Base-by-base conservation (phyloP, 2,888 invertebrate species). In the Drosophila mimica region DNA sequence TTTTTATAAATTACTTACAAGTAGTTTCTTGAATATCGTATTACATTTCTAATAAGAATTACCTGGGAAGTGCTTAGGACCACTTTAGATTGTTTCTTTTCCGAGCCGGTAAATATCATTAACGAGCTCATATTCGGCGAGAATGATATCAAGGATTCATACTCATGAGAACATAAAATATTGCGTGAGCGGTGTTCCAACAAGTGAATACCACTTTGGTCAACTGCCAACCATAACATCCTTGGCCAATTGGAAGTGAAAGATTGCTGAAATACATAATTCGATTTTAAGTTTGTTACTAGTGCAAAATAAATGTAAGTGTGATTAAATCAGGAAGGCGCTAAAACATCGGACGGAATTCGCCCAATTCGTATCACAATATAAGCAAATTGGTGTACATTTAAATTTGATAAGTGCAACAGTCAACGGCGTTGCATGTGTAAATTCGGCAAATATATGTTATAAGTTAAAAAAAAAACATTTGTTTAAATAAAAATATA, bases 191-290 rank as follows among this genome's bases (percentile, higher is more conserved):
- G 96, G 91, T 97, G 97, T 87, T 98, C 97, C 87, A 98, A 94
- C 74, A 99, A 94, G 92, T 98, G 98, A 72, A 99, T 95, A 28
- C 99, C 99, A 86, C 95, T 95, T 93, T 98, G 98, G 93, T 98
- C 98, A 60, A 99, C 97, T 31, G 98, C 98, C 82, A 99, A 94
- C 98, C 98, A 98, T 53, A 99, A 94, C 51, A 97, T 96, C 90
- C 98, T 95, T 34, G 99, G 98, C 97, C 99, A 98, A 93, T 98
- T 98, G 33, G 98, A 98, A 17, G 98, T 98, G 93, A 98, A 98
- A 15, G 98, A 97, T 96, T 99, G 98, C 97, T 97, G 93, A 43
- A 74, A 73, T 40, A 33, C 8, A 43, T 25, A 59, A 28, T 38
- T 28, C 17, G 63, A n/a, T 38, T 28, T 36, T 25, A 17, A 11